Conservation (phyloP, 2,113 vertebrate genomes). For the Caretta caretta region DNA sequence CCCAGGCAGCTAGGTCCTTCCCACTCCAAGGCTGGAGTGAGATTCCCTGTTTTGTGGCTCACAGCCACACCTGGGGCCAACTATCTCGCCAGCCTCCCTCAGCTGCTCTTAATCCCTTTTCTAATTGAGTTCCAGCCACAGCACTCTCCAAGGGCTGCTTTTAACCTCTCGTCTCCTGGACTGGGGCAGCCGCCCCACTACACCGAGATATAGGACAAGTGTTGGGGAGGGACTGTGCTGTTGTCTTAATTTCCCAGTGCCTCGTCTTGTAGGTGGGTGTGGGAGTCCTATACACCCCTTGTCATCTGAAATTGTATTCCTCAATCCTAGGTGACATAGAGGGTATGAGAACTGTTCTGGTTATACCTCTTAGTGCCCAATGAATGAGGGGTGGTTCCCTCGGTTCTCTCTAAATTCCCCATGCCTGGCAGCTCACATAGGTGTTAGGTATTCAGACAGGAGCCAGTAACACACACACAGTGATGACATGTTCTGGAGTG, state of each 20-base stretch:
- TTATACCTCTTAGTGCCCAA: background rate
- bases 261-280: background rate
- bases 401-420: background rate
- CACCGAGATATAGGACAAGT: background rate
- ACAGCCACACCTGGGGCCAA: too few species aligned
- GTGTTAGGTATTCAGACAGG: background rate
- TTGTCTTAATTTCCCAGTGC: background rate
- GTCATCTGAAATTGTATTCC: background rate
- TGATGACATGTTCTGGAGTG: background rate
- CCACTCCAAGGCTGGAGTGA: too few species aligned
- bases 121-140: too few species aligned
- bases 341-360: background rate
- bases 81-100: too few species aligned
- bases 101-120: too few species aligned
- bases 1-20: too few species aligned
- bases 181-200: too few species aligned
- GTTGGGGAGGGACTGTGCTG: background rate
- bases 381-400: background rate
- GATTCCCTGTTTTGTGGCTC: too few species aligned
- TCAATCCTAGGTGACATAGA: background rate
- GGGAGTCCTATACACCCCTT: background rate
- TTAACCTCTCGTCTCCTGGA: too few species aligned
- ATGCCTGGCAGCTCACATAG: background rate
- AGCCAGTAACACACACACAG: background rate
- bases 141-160: too few species aligned